Evolutionary conservation across 2,797 vertebrate species (phyloP), one percentile per base, ranked within the genome.

Genomic region (Leptodactylus fallax): DNA sequence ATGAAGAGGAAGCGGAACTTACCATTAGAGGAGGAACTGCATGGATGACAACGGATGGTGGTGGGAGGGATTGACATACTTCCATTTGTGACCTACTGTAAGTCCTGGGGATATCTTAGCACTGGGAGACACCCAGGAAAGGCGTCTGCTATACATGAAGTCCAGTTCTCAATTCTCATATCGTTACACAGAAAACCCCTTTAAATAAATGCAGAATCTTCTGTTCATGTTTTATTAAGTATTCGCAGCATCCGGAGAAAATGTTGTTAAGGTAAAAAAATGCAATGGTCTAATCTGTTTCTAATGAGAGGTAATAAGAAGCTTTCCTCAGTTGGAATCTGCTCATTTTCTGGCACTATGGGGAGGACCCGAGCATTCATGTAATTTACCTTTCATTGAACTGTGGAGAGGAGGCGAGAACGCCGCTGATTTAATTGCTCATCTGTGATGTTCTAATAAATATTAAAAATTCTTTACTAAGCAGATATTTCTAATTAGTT

Each of bases 391-490:
- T 85, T 81, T 83, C 81, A 65, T 78, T 56, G 87, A 88, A 84
- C 89, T 87, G 85, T 81, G 81, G 69, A 10, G 36, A 77, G 71
- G 25, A 87, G 74, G 60, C 58, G 65, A 9, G 76, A 90, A 77
- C 79, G 60, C 72, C n/a, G 23, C 65, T 83, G 6, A 85, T 17
- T 72, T 81, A 81, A 83, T 27, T 85, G 82, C 27, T 10, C 19
- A 65, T 80, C 13, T 87, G 10, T 1, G 55, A 53, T 85, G 88
- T 90, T 90, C 83, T 17, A 86, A 36, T 83, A 17, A 87, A 82
- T 90, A 88, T 81, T 90, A 87, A 88, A 85, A 17, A 87, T 83
- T 78, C 84, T 85, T 45, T 83, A 82, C 74, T 17, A 85, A 13
- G n/a, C 85, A 19, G 25, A 65, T 58, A 63, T 21, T 19, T 21